These are phyloP conservation scores for Noctuana brunneofusca DNA, from an alignment of 2,888 invertebrate genomes.

Conservation along the genomic window DNA sequence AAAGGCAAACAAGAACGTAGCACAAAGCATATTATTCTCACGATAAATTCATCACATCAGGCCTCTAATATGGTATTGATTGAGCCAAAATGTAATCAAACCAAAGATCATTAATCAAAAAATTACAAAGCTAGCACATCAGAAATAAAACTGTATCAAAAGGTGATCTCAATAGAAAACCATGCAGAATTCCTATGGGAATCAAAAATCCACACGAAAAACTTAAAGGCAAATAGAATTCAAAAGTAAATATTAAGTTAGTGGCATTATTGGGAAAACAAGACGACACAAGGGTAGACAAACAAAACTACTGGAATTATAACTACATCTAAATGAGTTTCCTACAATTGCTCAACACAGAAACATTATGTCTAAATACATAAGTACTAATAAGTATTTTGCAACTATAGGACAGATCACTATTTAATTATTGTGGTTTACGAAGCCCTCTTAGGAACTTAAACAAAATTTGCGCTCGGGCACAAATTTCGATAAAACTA, in stretches of 20 bases:
- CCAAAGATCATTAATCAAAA: constrained; percentile 42
- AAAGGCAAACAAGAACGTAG: constrained; percentile 64
- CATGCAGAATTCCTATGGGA: constrained; percentile 38
- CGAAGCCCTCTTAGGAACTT: constrained; percentile 66
- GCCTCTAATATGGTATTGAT: constrained; percentile 69
- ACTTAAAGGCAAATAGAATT: not conserved
- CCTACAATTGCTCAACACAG: constrained; percentile 38
- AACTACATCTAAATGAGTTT: constrained; percentile 62
- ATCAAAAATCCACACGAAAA: constrained; percentile 25
- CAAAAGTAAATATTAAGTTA: constrained; percentile 45
- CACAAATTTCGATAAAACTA: constrained; percentile 63
- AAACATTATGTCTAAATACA: constrained; percentile 56
- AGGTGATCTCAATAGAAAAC: constrained; percentile 42
- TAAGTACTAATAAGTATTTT: constrained; percentile 62
- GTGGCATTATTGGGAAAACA: constrained; percentile 43
- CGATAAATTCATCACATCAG: constrained; percentile 51
- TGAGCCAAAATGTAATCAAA: constrained; percentile 79
- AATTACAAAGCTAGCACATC: constrained; percentile 27
- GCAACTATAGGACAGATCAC: constrained; percentile 82
- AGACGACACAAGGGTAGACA: constrained; percentile 59
- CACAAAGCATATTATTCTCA: constrained; percentile 60
- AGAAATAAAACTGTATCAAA: constrained; percentile 19
- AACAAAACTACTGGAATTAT: constrained; percentile 62
- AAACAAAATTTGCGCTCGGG: constrained; percentile 58
- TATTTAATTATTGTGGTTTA: constrained; percentile 73